phyloP scores from a whole-genome alignment of 2,797 vertebrate genomes.

The Dryobates pubescens region DNA sequence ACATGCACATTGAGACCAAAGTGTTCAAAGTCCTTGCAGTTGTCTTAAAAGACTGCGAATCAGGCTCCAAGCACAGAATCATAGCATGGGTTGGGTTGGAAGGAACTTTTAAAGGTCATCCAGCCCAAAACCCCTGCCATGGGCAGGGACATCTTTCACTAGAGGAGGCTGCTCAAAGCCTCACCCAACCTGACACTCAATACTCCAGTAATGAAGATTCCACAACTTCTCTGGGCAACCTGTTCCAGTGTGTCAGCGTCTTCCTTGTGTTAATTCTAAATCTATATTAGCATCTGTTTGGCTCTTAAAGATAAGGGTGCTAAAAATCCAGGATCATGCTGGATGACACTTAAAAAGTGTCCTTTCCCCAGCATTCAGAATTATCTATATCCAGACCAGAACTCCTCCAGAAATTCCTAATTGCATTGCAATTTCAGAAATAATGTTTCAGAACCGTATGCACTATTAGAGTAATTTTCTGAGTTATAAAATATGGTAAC shows the following conservation, averaged over 20 bases:
- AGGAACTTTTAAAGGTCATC: too few species aligned
- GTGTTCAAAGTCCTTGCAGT: not conserved
- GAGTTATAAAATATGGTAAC: not conserved
- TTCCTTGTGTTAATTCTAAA: not conserved
- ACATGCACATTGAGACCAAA: not conserved
- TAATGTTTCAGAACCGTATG: not conserved
- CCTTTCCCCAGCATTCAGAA: not conserved
- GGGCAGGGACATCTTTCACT: not conserved
- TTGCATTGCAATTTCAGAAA: not conserved
- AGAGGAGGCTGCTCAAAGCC: not conserved
- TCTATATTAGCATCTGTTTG: not conserved
- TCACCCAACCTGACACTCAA: not conserved
- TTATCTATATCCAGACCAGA: not conserved
- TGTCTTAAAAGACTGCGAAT: not conserved
- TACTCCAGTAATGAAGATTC: not conserved
- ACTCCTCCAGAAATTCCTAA: not conserved
- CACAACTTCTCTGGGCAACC: too few species aligned
- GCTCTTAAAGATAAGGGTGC: not conserved
- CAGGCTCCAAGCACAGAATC: not conserved
- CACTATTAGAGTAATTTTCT: not conserved
- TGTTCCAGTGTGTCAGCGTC: not conserved
- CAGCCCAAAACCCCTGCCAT: too few species aligned
- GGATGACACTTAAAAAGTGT: not conserved
- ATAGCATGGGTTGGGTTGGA: too few species aligned
- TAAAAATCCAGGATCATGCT: not conserved